Base-by-base conservation (phyloP, 2,797 vertebrate genomes). In the Leuciscus waleckii region DNA sequence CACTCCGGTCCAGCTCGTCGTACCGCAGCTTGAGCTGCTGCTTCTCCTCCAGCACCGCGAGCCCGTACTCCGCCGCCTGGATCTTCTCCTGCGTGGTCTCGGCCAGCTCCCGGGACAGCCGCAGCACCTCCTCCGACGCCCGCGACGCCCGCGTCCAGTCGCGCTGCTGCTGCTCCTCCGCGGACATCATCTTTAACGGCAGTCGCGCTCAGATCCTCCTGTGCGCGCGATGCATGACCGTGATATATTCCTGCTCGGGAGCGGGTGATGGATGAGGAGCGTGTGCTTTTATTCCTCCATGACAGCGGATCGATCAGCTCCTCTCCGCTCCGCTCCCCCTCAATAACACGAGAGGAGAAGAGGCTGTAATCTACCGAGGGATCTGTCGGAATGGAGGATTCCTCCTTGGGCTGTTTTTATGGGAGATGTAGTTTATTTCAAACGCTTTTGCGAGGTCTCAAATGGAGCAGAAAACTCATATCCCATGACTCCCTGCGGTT, bases 31-130 rank as follows among this genome's bases (percentile, higher is more conserved):
- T 97, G 80, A 99, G 96, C 92, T 96, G 96, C 91, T 99, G 98
- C 86, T 99, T 99, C 95, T 99, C 98, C 93, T 98, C 98, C 89
- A 99, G 95, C 88, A 99, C 98, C 86, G 95, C 98, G 89, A 99
- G 94, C 80, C 98, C 98, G 32, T 98, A 99, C 90, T 99, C 97
- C 1, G 98, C 98, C 89, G 98, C 98, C 94, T 99, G 98, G 92
- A 99, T 98, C 95, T 99, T 99, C 93, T 99, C 96, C 6, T 95
- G 95, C 85, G 95, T 97, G 86, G 98, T 98, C 81, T 98, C 98
- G 7, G 96, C 94, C 89, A 99, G 95, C 93, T 98, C 98, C 82
- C 96, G 95, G 68, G 93, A 93, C 7, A 99, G 95, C 83, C 98
- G 94, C 91, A 95, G 96, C 29, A 97, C 90, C 93, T 98, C 63